Percentiles rank a stretch among this genome's conserved stretches.
Evolutionary conservation across 2,888 invertebrate species (phyloP).

Genomic region (Erebia ligea): DNA sequence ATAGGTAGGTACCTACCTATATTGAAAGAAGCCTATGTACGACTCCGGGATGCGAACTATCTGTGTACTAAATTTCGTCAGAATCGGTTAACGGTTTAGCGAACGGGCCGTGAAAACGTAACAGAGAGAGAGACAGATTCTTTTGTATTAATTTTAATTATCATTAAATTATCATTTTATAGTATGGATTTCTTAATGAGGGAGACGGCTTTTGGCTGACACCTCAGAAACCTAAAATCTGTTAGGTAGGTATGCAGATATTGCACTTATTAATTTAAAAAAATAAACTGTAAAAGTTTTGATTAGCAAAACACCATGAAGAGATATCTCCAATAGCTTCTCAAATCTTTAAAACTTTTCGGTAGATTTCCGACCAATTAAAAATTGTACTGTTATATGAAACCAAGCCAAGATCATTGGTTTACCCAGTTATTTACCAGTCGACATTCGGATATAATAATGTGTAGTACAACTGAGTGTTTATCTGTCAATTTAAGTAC

Average conservation of each 20-base stretch:
- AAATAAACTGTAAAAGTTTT: background rate
- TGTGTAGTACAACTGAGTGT: background rate
- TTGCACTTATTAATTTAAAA: background rate
- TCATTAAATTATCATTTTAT: no score
- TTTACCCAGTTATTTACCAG: background rate
- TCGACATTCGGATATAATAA: background rate
- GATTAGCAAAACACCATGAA: constrained; percentile 1
- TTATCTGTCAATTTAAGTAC: background rate
- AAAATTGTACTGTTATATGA: background rate
- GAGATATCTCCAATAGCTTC: constrained; percentile 9
- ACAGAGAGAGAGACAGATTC: no score
- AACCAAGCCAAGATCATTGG: background rate
- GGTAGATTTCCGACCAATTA: background rate
- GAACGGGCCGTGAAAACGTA: no score
- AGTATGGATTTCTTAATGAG: no score
- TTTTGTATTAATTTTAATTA: no score
- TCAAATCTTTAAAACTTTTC: background rate
- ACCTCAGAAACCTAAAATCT: background rate
- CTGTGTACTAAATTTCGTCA: no score
- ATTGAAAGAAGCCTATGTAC: no score
- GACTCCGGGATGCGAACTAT: no score
- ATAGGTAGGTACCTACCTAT: no score
- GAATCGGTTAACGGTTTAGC: no score
- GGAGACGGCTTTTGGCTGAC: background rate
- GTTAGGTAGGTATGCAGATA: background rate